These are phyloP conservation scores for Coluber constrictor DNA, from an alignment of 2,797 vertebrate genomes.

Conservation along the genomic window DNA sequence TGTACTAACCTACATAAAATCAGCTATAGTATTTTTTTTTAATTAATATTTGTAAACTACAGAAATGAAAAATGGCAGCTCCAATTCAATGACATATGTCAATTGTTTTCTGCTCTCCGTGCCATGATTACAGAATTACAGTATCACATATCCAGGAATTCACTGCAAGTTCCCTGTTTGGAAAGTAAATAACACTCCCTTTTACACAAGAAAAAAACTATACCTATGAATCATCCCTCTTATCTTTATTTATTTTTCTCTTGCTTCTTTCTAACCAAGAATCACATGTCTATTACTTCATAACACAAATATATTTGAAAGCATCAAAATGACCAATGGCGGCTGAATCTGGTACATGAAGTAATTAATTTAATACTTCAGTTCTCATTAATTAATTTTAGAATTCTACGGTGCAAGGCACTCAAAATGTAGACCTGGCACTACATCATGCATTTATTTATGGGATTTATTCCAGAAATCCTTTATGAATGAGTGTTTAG, in stretches of 20 bases:
- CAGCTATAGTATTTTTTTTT: background rate
- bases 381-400: background rate
- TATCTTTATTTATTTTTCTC: conserved; percentile 35
- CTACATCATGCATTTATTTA: background rate
- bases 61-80: background rate
- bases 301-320: conserved; percentile 60
- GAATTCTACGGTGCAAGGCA: background rate
- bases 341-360: background rate
- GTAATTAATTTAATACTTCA: background rate
- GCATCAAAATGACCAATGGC: conserved; percentile 40
- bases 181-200: conserved; percentile 38
- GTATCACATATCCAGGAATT: background rate
- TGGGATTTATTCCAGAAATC: conserved; percentile 29
- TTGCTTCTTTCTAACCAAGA: conserved; percentile 29
- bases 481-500: background rate
- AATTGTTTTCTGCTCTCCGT: background rate
- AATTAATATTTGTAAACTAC: background rate
- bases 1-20: background rate
- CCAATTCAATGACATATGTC: background rate
- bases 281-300: conserved; percentile 68
- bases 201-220: conserved; percentile 40
- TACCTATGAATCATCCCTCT: conserved; percentile 44
- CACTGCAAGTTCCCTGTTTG: conserved; percentile 6
- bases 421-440: no score
- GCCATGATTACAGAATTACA: background rate